Evolutionary conservation across 2,113 vertebrate species (phyloP).

Genomic region (Tylochromis polylepis): DNA sequence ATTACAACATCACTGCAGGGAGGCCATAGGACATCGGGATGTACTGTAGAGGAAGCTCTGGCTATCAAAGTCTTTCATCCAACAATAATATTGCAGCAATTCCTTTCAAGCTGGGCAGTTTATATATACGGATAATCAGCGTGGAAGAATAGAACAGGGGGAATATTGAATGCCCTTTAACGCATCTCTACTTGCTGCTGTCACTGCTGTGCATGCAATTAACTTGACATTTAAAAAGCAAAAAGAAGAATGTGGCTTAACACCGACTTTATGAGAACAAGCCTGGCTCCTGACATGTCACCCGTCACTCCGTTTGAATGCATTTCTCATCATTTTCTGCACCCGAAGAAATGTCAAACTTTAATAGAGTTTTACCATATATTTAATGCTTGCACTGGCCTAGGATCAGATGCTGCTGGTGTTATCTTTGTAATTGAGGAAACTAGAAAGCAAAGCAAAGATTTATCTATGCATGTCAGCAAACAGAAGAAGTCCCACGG

Average conservation of each 20-base stretch:
- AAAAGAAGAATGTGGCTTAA: background rate
- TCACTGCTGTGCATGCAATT: background rate
- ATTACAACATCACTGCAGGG: conserved; percentile 42
- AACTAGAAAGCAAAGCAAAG: conserved; percentile 58
- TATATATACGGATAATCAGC: background rate
- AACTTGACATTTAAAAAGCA: conserved; percentile 15
- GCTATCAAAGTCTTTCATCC: background rate
- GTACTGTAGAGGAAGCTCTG: conserved; percentile 21
- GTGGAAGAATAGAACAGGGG: background rate
- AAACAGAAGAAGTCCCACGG: conserved; percentile 50
- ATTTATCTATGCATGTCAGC: conserved; percentile 45
- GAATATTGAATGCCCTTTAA: background rate
- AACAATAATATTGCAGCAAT: conserved; percentile 3
- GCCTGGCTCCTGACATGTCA: background rate
- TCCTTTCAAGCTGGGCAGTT: background rate
- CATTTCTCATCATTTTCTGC: background rate
- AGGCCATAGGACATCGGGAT: conserved; percentile 20
- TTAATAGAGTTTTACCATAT: background rate
- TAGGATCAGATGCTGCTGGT: conserved; percentile 6
- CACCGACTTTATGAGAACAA: background rate
- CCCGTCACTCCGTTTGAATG: background rate
- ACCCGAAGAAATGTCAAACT: background rate
- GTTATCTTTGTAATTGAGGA: conserved; percentile 68
- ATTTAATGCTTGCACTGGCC: conserved; percentile 13
- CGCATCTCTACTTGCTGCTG: background rate